phyloP scores from a whole-genome alignment of 2,888 invertebrate genomes.

The Exephanes ischioxanthus region DNA sequence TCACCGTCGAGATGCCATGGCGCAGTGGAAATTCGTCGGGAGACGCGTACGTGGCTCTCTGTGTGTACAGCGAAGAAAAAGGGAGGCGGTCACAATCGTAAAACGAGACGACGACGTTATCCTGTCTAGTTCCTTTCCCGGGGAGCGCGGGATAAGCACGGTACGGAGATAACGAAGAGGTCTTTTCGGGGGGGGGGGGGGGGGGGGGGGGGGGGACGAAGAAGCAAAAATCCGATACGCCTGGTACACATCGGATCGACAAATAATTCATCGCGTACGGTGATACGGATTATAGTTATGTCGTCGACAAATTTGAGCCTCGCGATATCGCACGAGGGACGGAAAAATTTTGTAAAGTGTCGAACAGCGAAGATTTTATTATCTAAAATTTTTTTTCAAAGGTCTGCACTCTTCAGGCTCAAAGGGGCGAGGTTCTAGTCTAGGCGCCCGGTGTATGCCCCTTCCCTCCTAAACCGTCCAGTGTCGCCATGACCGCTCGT shows the following conservation, averaged over 20 bases:
- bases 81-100: slow-evolving; percentile 53
- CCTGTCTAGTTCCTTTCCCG: slow-evolving; percentile 20
- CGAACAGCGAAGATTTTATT: too few relatives aligned
- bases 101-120: slow-evolving; percentile 53
- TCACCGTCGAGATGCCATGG: slow-evolving; percentile 7
- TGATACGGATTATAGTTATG: slow-evolving; percentile 23
- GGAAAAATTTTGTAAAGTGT: neutral
- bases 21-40: slow-evolving; percentile 35
- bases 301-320: neutral
- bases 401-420: too few relatives aligned
- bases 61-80: slow-evolving; percentile 14
- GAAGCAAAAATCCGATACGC: neutral
- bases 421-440: neutral
- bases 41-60: neutral
- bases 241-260: neutral
- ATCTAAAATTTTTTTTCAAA: too few relatives aligned
- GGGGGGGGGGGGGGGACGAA: slow-evolving; percentile 12
- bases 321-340: neutral
- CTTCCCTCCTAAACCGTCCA: neutral
- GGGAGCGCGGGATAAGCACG: slow-evolving; percentile 3
- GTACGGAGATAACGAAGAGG: slow-evolving; percentile 44
- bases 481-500: neutral
- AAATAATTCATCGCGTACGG: slow-evolving; percentile 18
- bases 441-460: neutral
- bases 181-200: slow-evolving; percentile 13